Base-by-base conservation (phyloP, 2,797 vertebrate species). In the Harpagifer antarcticus region DNA sequence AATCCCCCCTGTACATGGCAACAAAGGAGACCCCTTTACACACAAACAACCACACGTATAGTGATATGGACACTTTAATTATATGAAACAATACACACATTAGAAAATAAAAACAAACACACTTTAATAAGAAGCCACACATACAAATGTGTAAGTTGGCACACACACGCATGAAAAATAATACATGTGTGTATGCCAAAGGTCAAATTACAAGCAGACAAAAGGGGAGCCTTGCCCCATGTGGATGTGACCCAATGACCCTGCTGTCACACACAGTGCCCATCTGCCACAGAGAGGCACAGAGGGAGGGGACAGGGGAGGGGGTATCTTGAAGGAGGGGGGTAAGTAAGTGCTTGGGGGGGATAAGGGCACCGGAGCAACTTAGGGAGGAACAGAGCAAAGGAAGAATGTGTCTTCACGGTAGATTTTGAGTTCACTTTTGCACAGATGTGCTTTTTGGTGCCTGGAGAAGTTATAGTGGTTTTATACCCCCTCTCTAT, bases 201-300 rank as follows among this genome's bases (percentile, higher is more conserved):
- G 76, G 72, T 79, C 79, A 79, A 53, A 74, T 60, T 74, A 71
- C 56, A 68, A 47, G 68, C 54, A 58, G 27, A 87, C 83, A 83
- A 74, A 87, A 84, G 76, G 37, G 68, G 76, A 88, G 55, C 80
- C 78, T 74, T 64, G 69, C 91, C 91, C 91, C 89, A 91, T 94
- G 92, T 94, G 91, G 94, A 90, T 93, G 92, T 94, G 94, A 95
- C 94, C 95, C 80, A 48, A 87, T 94, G 94, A 95, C 94, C 94
- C 91, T 89, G 88, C 93, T 91, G 94, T 95, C 93, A 86, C 90
- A 92, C 94, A 92, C 79, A 93, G 89, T 92, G 93, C 93, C 95
- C 95, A 95, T 95, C 94, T 95, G 95, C 94, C 91, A 91, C 88
- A 81, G 92, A 89, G 88, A 90, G 86, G 85, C 87, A 76, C 89